Base-by-base conservation (phyloP, 2,113 vertebrate genomes). In the Bungarus multicinctus region DNA sequence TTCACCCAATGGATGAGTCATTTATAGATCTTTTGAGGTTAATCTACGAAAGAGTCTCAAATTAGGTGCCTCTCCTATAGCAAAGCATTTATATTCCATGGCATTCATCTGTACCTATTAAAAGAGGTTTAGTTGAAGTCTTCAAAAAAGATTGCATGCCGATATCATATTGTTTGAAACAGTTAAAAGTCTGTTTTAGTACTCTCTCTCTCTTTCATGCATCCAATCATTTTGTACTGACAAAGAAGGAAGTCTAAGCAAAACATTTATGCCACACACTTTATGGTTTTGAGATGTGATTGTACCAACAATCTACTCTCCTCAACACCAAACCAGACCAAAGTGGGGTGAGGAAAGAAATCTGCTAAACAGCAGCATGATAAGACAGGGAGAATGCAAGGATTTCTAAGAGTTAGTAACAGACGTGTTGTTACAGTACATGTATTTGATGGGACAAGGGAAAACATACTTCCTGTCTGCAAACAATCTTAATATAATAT, bases 301-400 rank as follows among this genome's bases (percentile, higher is more conserved):
- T 30, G 45, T 85, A 34, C 45, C 69, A 86, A 69, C 69, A 89
- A 93, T 89, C 39, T 88, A 11, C 14, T 52, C 45, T 85, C 45
- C 45, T 50, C 69, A 52, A 58, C 34, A 11, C 45, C n/a, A 89
- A 60, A 54, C 16, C 64, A 89, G 50, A 90, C n/a, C n/a, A 52
- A 81, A 39, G 34, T 81, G 69, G 69, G 20, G 25, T 58, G 25
- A 57, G 69, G n/a, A n/a, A 89, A 91, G 85, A 90, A 86, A 91
- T 93, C 85, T 91, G 58, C 34, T 88, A n/a, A 91, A 85, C 64
- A 93, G 88, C 87, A 91, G 53, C 89, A 69, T 43, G 54, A 91
- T n/a, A 85, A 9, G 45, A 89, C 12, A 45, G 27, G 11, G 16
- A 91, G 53, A 85, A 27, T 8, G 10, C 27, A 85, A 30, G 22